phyloP scores from a whole-genome alignment of 2,113 vertebrate species.

The Microtus oregoni region DNA sequence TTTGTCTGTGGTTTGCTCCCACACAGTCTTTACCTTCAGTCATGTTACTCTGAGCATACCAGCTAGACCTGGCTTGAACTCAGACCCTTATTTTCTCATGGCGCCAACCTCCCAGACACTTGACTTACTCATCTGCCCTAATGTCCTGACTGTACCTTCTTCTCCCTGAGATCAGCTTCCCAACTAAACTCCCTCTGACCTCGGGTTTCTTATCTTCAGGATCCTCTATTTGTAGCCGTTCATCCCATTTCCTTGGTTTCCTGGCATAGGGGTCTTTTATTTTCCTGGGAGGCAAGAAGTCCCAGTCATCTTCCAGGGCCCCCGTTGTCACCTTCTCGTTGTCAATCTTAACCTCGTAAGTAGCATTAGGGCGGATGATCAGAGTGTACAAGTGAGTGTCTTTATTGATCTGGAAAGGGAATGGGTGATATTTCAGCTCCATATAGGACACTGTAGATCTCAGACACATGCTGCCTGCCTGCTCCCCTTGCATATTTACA shows the following conservation, averaged over 20 bases:
- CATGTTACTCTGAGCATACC: neutral
- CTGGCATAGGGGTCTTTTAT: slow-evolving; percentile 90
- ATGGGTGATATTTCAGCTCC: neutral
- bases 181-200: slow-evolving; percentile 77
- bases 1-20: neutral
- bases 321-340: slow-evolving; percentile 91
- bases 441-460: neutral
- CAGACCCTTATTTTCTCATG: neutral
- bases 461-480: slow-evolving; percentile 1
- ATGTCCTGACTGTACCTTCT: neutral
- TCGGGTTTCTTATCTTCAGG: slow-evolving; percentile 91
- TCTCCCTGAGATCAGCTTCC: neutral
- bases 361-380: slow-evolving; percentile 90
- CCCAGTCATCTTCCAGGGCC: slow-evolving; percentile 91
- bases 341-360: slow-evolving; percentile 94
- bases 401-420: slow-evolving; percentile 89
- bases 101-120: neutral
- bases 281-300: slow-evolving; percentile 90
- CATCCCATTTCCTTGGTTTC: slow-evolving; percentile 93
- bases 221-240: slow-evolving; percentile 89
- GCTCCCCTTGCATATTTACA: neutral
- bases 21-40: neutral
- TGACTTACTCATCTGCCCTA: neutral
- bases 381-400: slow-evolving; percentile 91
- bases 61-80: neutral